These are phyloP conservation scores for Triplophysa yarkandensis DNA, from an alignment of 2,797 vertebrate genomes.

Conservation along the genomic window DNA sequence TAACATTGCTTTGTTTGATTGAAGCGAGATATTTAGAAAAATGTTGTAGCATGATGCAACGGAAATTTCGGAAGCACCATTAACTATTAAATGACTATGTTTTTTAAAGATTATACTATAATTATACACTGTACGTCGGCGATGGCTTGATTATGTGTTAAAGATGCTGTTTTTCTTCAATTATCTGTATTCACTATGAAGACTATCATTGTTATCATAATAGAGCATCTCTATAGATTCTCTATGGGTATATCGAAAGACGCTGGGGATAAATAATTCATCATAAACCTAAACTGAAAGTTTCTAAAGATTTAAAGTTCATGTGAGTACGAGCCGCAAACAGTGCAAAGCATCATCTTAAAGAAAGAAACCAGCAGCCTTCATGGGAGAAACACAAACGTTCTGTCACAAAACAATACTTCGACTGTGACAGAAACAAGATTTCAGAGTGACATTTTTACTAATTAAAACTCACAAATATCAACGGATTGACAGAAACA, in stretches of 20 bases:
- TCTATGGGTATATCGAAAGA: neutral
- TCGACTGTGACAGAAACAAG: conserved; percentile 12
- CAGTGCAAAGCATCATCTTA: neutral
- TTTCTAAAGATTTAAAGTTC: neutral
- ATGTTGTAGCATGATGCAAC: too few relatives aligned
- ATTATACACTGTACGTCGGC: too few relatives aligned
- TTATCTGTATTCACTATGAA: neutral
- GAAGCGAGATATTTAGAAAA: too few relatives aligned
- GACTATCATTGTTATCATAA: neutral
- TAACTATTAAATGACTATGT: too few relatives aligned
- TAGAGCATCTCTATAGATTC: neutral
- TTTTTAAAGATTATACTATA: too few relatives aligned
- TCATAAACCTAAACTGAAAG: neutral
- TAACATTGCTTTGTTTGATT: too few relatives aligned
- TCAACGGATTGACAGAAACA: conserved; percentile 56
- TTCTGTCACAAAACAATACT: conserved; percentile 14
- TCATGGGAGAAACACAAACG: conserved; percentile 18
- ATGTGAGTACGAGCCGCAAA: neutral
- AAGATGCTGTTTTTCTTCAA: too few relatives aligned
- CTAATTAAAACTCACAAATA: conserved; percentile 68
- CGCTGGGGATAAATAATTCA: neutral
- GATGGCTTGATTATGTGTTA: too few relatives aligned
- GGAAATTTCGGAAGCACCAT: too few relatives aligned
- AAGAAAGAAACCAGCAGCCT: conserved; percentile 12
- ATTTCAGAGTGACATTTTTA: conserved; percentile 24